Percentiles rank a stretch among this genome's conserved stretches.
These are phyloP conservation scores for Tetraneura akinire DNA, from an alignment of 1,140 invertebrate species.

Conservation along the genomic window DNA sequence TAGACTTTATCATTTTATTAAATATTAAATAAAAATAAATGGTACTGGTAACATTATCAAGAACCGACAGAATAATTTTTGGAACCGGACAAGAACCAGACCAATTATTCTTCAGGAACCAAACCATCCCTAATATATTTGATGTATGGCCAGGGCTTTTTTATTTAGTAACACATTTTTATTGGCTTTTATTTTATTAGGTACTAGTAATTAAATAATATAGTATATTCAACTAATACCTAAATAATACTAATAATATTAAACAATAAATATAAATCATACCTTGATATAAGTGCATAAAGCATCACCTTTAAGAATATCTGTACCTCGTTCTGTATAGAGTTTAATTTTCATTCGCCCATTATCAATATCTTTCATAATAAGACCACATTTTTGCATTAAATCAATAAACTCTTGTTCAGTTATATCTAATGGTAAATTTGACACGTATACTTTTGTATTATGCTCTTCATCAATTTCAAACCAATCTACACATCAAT, in stretches of 20 bases:
- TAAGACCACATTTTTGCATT: conserved; percentile 95
- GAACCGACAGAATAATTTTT: too few relatives aligned
- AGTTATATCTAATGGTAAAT: conserved; percentile 85
- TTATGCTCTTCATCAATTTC: conserved; percentile 89
- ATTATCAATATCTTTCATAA: conserved; percentile 81
- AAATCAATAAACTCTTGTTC: conserved; percentile 87
- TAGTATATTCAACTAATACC: too few relatives aligned
- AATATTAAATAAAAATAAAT: too few relatives aligned
- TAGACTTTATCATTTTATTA: too few relatives aligned
- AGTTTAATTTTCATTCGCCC: conserved; percentile 93
- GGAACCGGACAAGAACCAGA: too few relatives aligned
- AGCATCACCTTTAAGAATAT: conserved; percentile 91
- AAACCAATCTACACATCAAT: conserved; percentile 77
- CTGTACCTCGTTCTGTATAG: conserved; percentile 82
- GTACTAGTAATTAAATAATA: too few relatives aligned
- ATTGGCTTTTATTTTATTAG: too few relatives aligned
- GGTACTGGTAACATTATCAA: too few relatives aligned
- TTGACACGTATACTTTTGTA: conserved; percentile 95
- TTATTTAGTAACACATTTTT: too few relatives aligned
- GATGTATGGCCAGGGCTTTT: too few relatives aligned
- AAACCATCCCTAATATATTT: too few relatives aligned
- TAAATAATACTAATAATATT: neutral
- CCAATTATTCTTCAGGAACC: too few relatives aligned
- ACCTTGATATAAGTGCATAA: conserved; percentile 96
- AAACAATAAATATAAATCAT: conserved; percentile 53